Percentiles rank a stretch among this genome's conserved stretches.
Evolutionary conservation across 1,140 invertebrate genomes (phyloP).

Genomic region (Tigriopus japonicus): DNA sequence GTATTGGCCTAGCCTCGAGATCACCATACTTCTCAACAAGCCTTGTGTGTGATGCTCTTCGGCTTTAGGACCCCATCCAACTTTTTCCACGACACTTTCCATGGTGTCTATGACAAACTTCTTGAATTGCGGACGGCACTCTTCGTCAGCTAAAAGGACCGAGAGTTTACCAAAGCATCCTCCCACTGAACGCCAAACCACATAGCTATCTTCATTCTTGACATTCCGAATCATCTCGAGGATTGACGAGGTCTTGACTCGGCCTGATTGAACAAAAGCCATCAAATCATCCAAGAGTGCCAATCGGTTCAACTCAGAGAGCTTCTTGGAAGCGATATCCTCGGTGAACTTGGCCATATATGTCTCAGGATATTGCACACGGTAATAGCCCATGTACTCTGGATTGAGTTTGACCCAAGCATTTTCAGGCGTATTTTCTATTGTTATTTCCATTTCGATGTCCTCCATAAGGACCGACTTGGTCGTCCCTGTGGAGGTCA

Average conservation of each 20-base stretch:
- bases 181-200: constrained; percentile 73
- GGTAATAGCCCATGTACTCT: constrained; percentile 48
- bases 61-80: constrained; percentile 5
- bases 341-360: constrained; percentile 57
- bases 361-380: constrained; percentile 61
- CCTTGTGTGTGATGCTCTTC: constrained; percentile 20
- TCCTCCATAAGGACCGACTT: constrained; percentile 43
- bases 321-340: constrained; percentile 49
- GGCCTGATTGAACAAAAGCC: constrained; percentile 54
- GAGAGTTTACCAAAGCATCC: constrained; percentile 51
- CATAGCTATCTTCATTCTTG: constrained; percentile 69
- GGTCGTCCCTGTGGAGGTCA: constrained; percentile 24
- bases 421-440: constrained; percentile 38
- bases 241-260: constrained; percentile 53
- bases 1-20: not conserved
- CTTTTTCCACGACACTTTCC: not conserved
- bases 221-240: constrained; percentile 52
- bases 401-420: constrained; percentile 61
- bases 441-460: constrained; percentile 24
- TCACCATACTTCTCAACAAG: constrained; percentile 29
- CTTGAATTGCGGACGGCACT: not conserved
- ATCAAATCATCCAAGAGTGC: constrained; percentile 59
- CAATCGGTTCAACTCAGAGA: constrained; percentile 74
- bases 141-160: not conserved
- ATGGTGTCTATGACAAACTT: not conserved